A percentile compares a stretch with the other conserved stretches of the same genome.
These are phyloP conservation scores for Drosophila neotestacea DNA, from an alignment of 2,888 invertebrate species.

Conservation along the genomic window DNA sequence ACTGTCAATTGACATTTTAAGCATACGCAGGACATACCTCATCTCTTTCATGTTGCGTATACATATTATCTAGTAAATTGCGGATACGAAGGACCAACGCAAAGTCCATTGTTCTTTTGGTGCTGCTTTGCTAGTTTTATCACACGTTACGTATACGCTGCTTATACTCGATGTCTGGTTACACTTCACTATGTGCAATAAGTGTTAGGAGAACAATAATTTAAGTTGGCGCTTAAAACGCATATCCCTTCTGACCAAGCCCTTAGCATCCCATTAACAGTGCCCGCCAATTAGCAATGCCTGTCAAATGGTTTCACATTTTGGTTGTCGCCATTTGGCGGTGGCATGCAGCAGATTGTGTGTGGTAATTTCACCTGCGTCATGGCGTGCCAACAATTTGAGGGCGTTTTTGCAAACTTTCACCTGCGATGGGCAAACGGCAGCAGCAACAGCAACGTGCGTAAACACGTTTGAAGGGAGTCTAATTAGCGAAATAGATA, in stretches of 20 bases:
- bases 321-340: neutral
- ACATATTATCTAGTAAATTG: neutral
- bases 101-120: neutral
- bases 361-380: conserved; percentile 14
- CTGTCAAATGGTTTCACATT: conserved; percentile 16
- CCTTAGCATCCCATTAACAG: conserved; percentile 23
- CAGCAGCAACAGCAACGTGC: conserved; percentile 27
- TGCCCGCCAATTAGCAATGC: conserved; percentile 44
- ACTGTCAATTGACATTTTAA: neutral
- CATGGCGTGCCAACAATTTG: conserved; percentile 18
- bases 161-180: neutral
- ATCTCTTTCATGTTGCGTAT: neutral
- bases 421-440: conserved; percentile 27
- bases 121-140: neutral
- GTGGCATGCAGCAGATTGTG: conserved; percentile 2
- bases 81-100: neutral
- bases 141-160: conserved; percentile 19
- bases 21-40: neutral
- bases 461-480: conserved; percentile 39
- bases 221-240: conserved; percentile 17
- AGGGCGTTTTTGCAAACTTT: conserved; percentile 15
- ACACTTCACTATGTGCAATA: conserved; percentile 13
- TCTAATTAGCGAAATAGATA: conserved; percentile 44
- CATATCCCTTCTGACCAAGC: neutral
- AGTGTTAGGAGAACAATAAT: conserved; percentile 41